Base-by-base conservation (phyloP, 2,888 invertebrate genomes). In the Leptinotarsa juncta region DNA sequence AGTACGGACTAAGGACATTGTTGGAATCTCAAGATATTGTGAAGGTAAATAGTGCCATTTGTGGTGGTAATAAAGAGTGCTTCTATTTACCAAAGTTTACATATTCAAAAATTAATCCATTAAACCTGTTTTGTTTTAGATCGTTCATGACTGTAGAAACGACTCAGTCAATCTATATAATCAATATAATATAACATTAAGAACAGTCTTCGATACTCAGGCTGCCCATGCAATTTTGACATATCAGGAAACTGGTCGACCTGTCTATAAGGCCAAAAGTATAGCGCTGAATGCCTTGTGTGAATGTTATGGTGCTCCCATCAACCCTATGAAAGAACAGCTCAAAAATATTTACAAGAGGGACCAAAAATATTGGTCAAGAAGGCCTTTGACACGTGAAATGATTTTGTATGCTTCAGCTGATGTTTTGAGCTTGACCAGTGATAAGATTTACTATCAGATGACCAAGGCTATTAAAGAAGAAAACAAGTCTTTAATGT, bases 251-350 rank as follows among this genome's bases (percentile, higher is more conserved):
- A 95, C 94, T 76, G 94, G 94, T 77, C 94, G 96, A 83, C 97
- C 97, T 51, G 96, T 97, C 69, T 96, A 97, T 86, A 98, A 98
- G 90, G 96, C 97, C 70, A 97, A 97, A 89, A 96, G 96, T 86
- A 93, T 97, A 67, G 96, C 96, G 82, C 90, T 98, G 74, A 96
- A 97, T 89, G 95, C 97, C 71, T 90, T 98, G 71, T 97, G 97
- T 88, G 95, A 97, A 88, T 90, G 94, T 78, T 96, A 97, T 87
- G 94, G 94, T 84, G 96, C 96, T 67, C 94, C 96, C 0, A 91
- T 93, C 84, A 97, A 97, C 89, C 96, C 96, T 1, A 93, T 97
- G 88, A 98, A 97, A 86, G 97, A 97, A 86, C 96, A 96, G 85
- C 87, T 96, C 73, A 96, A 96, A 88, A 94, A 94, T 88, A 93